Evolutionary conservation across 2,113 vertebrate species (phyloP).

Genomic region (Ailurus styani): DNA sequence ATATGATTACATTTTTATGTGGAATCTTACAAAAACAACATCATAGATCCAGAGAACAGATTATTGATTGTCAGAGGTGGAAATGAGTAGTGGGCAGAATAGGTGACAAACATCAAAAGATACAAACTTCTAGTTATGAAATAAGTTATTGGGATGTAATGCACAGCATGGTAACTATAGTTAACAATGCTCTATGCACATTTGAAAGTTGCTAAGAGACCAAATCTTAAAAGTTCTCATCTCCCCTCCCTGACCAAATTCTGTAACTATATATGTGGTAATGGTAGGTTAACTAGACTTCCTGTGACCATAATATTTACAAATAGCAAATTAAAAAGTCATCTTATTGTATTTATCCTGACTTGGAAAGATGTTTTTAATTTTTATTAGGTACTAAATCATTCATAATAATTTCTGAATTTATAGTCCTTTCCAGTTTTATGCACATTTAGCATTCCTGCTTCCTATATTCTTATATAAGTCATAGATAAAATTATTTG

Average conservation of each 20-base stretch:
- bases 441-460: neutral
- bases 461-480: slow-evolving; percentile 11
- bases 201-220: neutral
- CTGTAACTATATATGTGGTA: neutral
- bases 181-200: neutral
- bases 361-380: neutral
- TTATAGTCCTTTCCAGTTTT: slow-evolving; percentile 14
- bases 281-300: neutral
- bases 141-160: neutral
- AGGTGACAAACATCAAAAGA: neutral
- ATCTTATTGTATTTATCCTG: neutral
- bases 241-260: neutral
- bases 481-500: neutral
- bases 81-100: neutral
- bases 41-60: neutral
- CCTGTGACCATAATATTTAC: neutral
- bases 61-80: neutral
- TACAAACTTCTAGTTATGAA: neutral
- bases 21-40: neutral
- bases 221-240: neutral
- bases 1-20: neutral
- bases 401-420: neutral
- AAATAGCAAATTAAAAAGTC: neutral
- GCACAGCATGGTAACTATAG: neutral
- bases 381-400: neutral